phyloP scores from a whole-genome alignment of 2,888 invertebrate species.

The Tricholauxania praeusta region DNA sequence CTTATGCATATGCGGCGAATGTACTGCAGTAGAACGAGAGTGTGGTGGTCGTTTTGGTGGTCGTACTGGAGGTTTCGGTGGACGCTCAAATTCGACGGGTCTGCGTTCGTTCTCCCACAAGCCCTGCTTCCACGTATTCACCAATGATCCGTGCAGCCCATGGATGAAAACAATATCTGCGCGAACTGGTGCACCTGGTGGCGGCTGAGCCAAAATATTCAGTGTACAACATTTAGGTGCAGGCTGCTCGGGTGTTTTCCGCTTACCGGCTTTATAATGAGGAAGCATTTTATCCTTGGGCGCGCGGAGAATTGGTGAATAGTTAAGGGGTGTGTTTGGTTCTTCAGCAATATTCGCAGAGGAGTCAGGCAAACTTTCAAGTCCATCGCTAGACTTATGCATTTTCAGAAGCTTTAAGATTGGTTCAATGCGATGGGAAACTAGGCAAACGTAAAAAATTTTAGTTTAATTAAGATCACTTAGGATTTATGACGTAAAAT shows the following conservation, averaged over 20 bases:
- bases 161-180: constrained; percentile 87
- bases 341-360: constrained; percentile 39
- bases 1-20: constrained; percentile 62
- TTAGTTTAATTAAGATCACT: not conserved
- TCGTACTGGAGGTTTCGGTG: constrained; percentile 64
- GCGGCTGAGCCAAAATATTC: constrained; percentile 64
- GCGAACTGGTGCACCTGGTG: constrained; percentile 61
- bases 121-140: constrained; percentile 87
- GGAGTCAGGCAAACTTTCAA: constrained; percentile 61
- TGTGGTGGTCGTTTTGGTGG: constrained; percentile 64
- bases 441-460: constrained; percentile 46
- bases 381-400: constrained; percentile 58
- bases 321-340: constrained; percentile 33
- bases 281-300: constrained; percentile 45
- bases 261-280: constrained; percentile 38
- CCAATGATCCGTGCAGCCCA: constrained; percentile 75
- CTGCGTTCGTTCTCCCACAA: constrained; percentile 71
- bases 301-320: constrained; percentile 48
- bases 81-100: constrained; percentile 65
- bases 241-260: constrained; percentile 41
- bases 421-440: constrained; percentile 65
- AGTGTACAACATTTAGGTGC: constrained; percentile 62
- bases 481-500: not conserved
- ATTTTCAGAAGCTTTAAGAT: constrained; percentile 64
- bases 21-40: constrained; percentile 58